A percentile compares a stretch with the other conserved stretches of the same genome.
phyloP scores from a whole-genome alignment of 2,888 invertebrate species.

The Heteromurus nitidus region DNA sequence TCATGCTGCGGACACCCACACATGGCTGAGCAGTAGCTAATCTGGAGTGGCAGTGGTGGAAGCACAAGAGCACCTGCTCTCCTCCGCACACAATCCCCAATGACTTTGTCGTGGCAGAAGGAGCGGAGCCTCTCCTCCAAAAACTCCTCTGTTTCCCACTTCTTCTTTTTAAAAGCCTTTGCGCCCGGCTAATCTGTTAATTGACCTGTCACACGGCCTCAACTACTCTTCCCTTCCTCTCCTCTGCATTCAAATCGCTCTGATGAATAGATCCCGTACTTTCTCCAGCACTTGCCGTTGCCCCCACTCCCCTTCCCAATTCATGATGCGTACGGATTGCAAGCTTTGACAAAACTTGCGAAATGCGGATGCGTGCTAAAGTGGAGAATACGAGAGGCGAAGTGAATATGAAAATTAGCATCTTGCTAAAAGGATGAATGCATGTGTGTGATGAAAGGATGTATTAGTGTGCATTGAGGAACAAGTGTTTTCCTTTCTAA shows the following conservation, averaged over 20 bases:
- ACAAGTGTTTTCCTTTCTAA: conserved; percentile 5
- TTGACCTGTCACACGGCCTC: conserved; percentile 10
- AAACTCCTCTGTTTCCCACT: not conserved
- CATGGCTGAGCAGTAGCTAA: too few species aligned
- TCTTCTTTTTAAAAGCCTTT: not conserved
- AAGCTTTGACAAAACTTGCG: not conserved
- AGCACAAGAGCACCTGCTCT: too few species aligned
- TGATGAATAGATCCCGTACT: not conserved
- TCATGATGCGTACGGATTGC: too few species aligned
- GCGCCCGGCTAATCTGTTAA: conserved; percentile 15
- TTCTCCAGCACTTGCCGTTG: too few species aligned
- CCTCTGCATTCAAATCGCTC: not conserved
- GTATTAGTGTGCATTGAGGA: too few species aligned
- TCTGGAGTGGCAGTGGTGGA: not conserved
- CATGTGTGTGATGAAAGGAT: not conserved
- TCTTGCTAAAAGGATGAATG: not conserved
- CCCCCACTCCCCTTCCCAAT: too few species aligned
- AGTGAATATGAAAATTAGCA: not conserved
- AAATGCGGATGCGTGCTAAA: not conserved
- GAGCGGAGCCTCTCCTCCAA: not conserved
- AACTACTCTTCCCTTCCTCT: not conserved
- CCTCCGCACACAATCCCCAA: too few species aligned
- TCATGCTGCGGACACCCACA: too few species aligned
- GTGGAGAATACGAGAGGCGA: not conserved
- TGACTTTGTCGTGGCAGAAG: too few species aligned